Conservation (phyloP, 2,797 vertebrate species). For the Xerus rutilus region DNA sequence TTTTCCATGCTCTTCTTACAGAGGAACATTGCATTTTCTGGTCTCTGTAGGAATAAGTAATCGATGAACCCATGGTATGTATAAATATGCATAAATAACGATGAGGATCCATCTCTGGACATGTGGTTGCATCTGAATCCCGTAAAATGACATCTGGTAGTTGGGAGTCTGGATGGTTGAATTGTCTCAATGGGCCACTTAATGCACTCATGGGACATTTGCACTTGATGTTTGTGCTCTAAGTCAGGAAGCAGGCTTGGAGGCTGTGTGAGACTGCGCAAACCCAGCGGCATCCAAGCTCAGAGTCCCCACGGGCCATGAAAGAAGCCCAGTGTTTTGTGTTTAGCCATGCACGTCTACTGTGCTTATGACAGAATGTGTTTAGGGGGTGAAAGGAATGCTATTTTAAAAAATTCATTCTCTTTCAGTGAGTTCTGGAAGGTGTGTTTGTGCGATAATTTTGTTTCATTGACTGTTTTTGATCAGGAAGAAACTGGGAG, state of each 20-base stretch:
- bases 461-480: slow-evolving; percentile 16
- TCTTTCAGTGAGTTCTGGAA: neutral
- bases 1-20: neutral
- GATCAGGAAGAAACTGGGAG: slow-evolving; percentile 2
- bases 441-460: neutral
- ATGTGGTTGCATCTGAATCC: neutral
- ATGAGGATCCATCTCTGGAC: neutral
- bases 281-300: neutral
- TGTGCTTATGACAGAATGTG: neutral
- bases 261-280: neutral
- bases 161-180: neutral
- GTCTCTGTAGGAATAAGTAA: neutral
- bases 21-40: slow-evolving; percentile 9
- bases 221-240: neutral
- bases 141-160: neutral
- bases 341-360: neutral
- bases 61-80: neutral
- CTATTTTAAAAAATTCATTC: neutral
- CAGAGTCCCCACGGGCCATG: neutral
- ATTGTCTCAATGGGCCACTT: neutral
- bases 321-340: neutral
- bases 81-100: neutral
- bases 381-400: neutral
- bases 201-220: neutral
- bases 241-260: neutral